Base-by-base conservation (phyloP, 2,888 invertebrate genomes). In the Macaria liturata region DNA sequence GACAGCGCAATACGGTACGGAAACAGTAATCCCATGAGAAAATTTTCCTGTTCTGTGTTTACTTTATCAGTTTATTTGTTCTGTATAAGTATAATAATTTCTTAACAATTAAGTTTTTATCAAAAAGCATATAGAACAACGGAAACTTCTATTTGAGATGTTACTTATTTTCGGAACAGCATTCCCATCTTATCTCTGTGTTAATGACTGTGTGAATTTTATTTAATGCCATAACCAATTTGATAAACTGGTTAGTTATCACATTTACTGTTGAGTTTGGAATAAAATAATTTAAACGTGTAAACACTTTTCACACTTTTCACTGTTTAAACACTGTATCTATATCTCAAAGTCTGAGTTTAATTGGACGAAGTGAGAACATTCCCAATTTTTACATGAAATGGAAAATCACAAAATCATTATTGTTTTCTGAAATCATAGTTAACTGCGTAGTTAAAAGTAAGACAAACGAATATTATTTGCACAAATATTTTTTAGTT, bases 91-190 rank as follows among this genome's bases (percentile, higher is more conserved):
- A 9, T 2, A 42, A 42, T 42, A 4, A 5, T 43, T 6, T 46
- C 46, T 20, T 42, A 32, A 48, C 34, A 52, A 51, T 59, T 45
- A 47, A 31, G 42, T 32, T 49, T 51, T 52, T 62, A 62, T 59
- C 59, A 59, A 45, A 51, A 46, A 52, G 52, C 55, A 63, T 54
- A 54, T 59, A 51, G 47, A 60, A 47, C 53, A 32, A 57, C 58
- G 67, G 67, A 67, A 67, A 61, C 57, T 66, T 62, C 49, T 56
- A 57, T 65, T 64, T 49, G 44, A 32, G 42, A 62, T 49, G 45
- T 39, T 45, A 31, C 52, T 55, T 50, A 49, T 43, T 50, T 54
- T 48, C 32, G 44, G 37, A 39, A 9, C 6, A 8, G 39, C 42
- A 49, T 47, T 45, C 50, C 53, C 59, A 57, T 44, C 32, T 51